A percentile compares a stretch with the other conserved stretches of the same genome.
Conservation (phyloP, 2,113 vertebrate genomes). For the Triplophysa rosa region DNA sequence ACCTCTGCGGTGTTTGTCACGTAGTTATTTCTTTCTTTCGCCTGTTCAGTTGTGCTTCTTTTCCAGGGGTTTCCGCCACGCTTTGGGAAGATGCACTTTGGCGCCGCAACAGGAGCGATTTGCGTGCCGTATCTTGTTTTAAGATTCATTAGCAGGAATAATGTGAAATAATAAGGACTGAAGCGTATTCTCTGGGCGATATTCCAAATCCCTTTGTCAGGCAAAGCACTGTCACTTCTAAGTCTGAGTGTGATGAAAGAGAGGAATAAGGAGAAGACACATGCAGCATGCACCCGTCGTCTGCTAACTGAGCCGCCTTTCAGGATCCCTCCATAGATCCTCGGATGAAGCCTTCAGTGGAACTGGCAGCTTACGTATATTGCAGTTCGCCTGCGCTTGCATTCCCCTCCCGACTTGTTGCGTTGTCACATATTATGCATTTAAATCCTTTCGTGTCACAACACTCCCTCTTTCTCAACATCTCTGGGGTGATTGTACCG, state of each 20-base stretch:
- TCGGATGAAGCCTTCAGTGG: conserved; percentile 48
- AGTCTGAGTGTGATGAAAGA: conserved; percentile 60
- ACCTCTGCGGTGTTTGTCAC: conserved; percentile 22
- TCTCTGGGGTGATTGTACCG: conserved; percentile 27
- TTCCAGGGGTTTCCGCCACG: conserved; percentile 15
- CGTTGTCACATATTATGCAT: conserved; percentile 43
- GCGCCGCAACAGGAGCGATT: conserved; percentile 21
- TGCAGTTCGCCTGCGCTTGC: conserved; percentile 30
- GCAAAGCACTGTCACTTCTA: conserved; percentile 58
- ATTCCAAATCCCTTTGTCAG: conserved; percentile 57
- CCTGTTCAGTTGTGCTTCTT: conserved; percentile 8
- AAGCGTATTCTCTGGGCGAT: conserved; percentile 55
- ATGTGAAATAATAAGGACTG: conserved; percentile 61
- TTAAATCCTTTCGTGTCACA: conserved; percentile 45
- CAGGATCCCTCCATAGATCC: conserved; percentile 50
- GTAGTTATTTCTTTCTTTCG: background rate
- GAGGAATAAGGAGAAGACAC: conserved; percentile 54
- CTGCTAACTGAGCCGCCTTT: conserved; percentile 51
- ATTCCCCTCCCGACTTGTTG: conserved; percentile 48
- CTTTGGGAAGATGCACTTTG: background rate
- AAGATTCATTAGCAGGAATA: conserved; percentile 62
- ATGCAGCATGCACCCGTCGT: conserved; percentile 48
- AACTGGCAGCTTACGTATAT: conserved; percentile 53
- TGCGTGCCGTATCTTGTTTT: conserved; percentile 56
- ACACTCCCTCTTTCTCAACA: conserved; percentile 19